phyloP scores from a whole-genome alignment of 2,888 invertebrate genomes.

The Cancer borealis region DNA sequence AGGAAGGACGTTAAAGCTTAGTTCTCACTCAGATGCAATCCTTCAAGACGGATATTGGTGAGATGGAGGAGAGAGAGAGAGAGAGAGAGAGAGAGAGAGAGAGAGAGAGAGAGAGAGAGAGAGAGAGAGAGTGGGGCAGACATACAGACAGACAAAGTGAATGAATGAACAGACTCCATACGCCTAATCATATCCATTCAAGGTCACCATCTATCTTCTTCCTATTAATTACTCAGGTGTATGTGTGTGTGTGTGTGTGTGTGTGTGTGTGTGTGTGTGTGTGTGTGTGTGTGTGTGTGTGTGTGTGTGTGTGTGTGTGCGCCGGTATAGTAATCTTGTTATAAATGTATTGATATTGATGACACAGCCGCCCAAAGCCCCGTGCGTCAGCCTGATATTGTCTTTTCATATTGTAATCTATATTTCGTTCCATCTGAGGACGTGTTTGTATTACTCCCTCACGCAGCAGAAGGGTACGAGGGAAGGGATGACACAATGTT shows the following conservation, averaged over 20 bases:
- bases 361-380: neutral
- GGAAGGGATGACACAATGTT: neutral
- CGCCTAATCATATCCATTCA: too few species aligned
- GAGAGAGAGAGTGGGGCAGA: conserved; percentile 13
- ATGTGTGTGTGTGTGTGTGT: too few species aligned
- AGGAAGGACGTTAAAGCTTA: conserved; percentile 28
- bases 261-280: too few species aligned
- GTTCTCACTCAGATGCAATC: conserved; percentile 28
- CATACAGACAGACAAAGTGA: too few species aligned
- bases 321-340: neutral
- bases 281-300: neutral
- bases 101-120: conserved; percentile 50
- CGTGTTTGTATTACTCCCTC: too few species aligned
- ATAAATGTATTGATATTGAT: conserved; percentile 46
- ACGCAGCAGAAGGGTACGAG: neutral
- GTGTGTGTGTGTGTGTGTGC: conserved; percentile 3
- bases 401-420: neutral
- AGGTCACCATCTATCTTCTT: too few species aligned
- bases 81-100: conserved; percentile 59
- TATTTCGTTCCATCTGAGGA: neutral
- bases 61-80: conserved; percentile 46
- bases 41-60: neutral
- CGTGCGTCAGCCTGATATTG: neutral
- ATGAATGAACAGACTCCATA: too few species aligned
- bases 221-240: too few species aligned